phyloP scores from a whole-genome alignment of 2,888 invertebrate genomes.

The Papilio protenor region DNA sequence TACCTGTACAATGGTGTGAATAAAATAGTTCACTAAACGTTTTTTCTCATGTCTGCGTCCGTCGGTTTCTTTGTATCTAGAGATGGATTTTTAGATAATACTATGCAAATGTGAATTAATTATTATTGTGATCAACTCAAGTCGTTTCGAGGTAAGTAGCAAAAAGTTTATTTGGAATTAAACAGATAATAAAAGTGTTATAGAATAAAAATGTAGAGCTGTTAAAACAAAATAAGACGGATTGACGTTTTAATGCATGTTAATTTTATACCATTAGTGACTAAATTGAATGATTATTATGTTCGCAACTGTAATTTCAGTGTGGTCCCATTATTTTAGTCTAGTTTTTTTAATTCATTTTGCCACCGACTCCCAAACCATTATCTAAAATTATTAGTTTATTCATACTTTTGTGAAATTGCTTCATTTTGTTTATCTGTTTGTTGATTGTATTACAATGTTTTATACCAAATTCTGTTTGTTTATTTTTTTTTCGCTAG shows the following conservation, averaged over 20 bases:
- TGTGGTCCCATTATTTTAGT: conserved; percentile 1
- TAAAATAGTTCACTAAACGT: conserved; percentile 21
- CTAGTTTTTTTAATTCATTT: neutral
- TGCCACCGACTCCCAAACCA: neutral
- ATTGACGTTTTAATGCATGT: conserved; percentile 7
- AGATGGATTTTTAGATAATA: conserved; percentile 16
- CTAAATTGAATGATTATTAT: conserved; percentile 17
- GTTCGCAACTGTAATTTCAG: conserved; percentile 10
- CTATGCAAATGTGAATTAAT: conserved; percentile 10
- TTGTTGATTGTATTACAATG: conserved; percentile 16
- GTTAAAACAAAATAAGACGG: conserved; percentile 1
- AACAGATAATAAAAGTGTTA: neutral
- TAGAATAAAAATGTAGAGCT: neutral
- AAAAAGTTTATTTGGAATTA: conserved; percentile 12
- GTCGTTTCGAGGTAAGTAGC: conserved; percentile 15
- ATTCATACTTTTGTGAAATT: neutral
- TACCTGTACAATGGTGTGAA: conserved; percentile 22
- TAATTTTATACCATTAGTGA: conserved; percentile 18
- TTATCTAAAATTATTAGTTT: neutral
- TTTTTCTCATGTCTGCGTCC: neutral
- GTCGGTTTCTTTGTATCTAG: conserved; percentile 24
- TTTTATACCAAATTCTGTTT: conserved; percentile 17
- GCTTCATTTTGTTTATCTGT: conserved; percentile 26
- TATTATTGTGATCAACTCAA: conserved; percentile 12
- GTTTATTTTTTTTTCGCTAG: conserved; percentile 22